Evolutionary conservation across 2,888 invertebrate species (phyloP).

Genomic region (Drosophila picticornis): DNA sequence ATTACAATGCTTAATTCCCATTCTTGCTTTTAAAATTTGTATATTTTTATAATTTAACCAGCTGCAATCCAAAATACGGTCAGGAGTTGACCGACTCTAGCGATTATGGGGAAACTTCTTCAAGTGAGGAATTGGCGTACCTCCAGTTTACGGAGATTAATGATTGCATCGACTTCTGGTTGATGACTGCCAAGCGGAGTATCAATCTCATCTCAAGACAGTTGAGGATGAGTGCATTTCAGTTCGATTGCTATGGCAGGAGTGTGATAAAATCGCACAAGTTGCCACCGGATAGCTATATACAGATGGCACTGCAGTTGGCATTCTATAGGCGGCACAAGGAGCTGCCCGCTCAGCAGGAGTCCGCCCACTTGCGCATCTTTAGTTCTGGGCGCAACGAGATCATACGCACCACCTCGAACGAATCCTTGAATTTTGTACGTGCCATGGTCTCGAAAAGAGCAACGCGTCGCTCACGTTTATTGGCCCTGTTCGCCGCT

Average conservation of each 20-base stretch:
- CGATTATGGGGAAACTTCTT: neutral
- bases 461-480: conserved; percentile 86
- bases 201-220: conserved; percentile 90
- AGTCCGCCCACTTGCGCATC: conserved; percentile 94
- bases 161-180: conserved; percentile 86
- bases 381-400: conserved; percentile 95
- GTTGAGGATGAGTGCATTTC: conserved; percentile 92
- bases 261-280: conserved; percentile 93
- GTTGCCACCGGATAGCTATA: conserved; percentile 96
- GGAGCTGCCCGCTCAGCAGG: conserved; percentile 94
- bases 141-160: conserved; percentile 86
- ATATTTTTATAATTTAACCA: neutral
- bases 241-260: conserved; percentile 93
- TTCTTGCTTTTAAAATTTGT: neutral
- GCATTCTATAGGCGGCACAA: conserved; percentile 92
- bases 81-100: neutral
- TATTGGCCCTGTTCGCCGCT: conserved; percentile 89
- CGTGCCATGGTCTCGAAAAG: conserved; percentile 87
- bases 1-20: neutral
- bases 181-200: conserved; percentile 88
- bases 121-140: conserved; percentile 63
- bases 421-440: conserved; percentile 92
- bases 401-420: conserved; percentile 95
- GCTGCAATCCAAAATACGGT: conserved; percentile 36
- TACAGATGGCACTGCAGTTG: conserved; percentile 97